phyloP scores from a whole-genome alignment of 1,140 invertebrate species.

The Drosophila pruinosa region DNA sequence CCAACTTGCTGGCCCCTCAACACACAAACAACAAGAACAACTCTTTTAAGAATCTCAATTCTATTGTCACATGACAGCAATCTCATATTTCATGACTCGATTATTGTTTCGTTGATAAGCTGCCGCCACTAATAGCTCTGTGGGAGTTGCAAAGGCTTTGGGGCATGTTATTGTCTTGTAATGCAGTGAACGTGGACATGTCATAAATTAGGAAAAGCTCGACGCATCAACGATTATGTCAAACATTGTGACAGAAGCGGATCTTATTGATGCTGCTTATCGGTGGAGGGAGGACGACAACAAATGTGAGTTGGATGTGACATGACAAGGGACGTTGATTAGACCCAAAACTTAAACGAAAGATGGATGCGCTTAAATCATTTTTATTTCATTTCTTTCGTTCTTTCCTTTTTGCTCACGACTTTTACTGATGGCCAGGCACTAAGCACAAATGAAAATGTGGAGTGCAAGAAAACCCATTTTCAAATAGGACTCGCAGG shows the following conservation, averaged over 20 bases:
- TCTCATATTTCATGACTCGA: constrained; percentile 64
- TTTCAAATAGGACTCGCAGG: constrained; percentile 20
- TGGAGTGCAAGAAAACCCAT: constrained; percentile 29
- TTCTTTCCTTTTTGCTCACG: background rate
- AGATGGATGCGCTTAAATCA: constrained; percentile 52
- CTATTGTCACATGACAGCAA: constrained; percentile 20
- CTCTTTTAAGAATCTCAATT: constrained; percentile 9
- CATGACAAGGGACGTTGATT: constrained; percentile 45
- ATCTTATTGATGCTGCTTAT: constrained; percentile 67
- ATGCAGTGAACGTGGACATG: constrained; percentile 59
- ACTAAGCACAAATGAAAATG: constrained; percentile 21
- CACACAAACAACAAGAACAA: too few species aligned
- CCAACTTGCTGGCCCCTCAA: too few species aligned
- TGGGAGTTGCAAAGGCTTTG: background rate
- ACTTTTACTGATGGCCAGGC: constrained; percentile 22
- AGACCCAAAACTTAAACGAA: constrained; percentile 32
- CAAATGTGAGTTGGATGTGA: constrained; percentile 52
- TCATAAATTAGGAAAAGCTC: constrained; percentile 70
- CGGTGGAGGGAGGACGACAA: constrained; percentile 12
- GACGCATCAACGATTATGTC: constrained; percentile 65
- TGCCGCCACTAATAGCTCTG: constrained; percentile 16
- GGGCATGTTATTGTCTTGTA: constrained; percentile 22
- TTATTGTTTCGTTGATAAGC: constrained; percentile 57
- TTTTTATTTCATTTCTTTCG: constrained; percentile 6
- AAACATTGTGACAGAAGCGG: constrained; percentile 53